These are phyloP conservation scores for Rhizoglyphus robini DNA, from an alignment of 1,140 invertebrate species.

Conservation along the genomic window DNA sequence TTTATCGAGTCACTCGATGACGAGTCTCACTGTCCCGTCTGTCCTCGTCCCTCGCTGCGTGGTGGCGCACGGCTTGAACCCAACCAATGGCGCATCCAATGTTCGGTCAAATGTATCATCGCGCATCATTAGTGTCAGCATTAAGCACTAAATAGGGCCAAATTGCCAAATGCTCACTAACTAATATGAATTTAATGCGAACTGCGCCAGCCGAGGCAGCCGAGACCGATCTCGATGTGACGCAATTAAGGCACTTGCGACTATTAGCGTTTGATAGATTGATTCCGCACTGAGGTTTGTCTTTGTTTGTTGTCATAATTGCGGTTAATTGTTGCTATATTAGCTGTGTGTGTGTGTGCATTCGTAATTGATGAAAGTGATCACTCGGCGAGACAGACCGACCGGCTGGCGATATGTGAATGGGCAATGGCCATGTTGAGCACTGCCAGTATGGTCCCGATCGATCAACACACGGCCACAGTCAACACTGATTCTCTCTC, in stretches of 20 bases:
- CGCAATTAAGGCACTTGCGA: too few species aligned
- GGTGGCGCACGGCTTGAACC: too few species aligned
- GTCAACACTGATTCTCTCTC: background rate
- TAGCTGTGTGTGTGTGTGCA: too few species aligned
- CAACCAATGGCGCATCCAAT: too few species aligned
- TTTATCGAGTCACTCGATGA: background rate
- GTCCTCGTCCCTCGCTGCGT: too few species aligned
- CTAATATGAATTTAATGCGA: background rate
- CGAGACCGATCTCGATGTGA: background rate
- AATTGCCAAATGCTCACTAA: background rate
- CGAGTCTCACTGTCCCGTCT: background rate
- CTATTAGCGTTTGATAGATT: background rate
- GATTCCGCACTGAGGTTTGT: background rate
- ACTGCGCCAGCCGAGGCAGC: background rate
- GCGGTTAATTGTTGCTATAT: background rate
- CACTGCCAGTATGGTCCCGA: too few species aligned
- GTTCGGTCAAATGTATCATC: too few species aligned
- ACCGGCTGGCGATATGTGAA: background rate
- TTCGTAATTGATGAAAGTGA: background rate
- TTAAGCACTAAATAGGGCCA: background rate
- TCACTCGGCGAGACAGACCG: background rate
- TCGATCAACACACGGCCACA: background rate
- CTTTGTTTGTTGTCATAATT: background rate
- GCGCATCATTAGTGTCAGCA: background rate
- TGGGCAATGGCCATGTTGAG: background rate